Evolutionary conservation across 2,888 invertebrate genomes (phyloP).

Genomic region (Coleophora deauratella): DNA sequence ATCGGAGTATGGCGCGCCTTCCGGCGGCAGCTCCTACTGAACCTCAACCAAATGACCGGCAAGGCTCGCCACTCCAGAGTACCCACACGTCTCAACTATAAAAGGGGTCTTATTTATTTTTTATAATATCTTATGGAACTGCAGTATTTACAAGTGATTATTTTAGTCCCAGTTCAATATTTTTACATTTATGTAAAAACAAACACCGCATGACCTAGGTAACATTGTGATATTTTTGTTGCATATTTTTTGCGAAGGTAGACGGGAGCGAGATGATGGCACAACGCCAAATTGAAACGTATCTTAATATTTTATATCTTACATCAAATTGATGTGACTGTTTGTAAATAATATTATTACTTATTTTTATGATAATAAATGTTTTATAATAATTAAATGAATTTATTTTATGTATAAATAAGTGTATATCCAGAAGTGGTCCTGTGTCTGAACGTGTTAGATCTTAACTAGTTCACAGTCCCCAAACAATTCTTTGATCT

Average conservation of each 20-base stretch:
- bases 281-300: constrained; percentile 44
- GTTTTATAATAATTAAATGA: constrained; percentile 36
- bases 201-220: too few species aligned
- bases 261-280: constrained; percentile 25
- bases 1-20: constrained; percentile 77
- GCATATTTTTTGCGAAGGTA: background rate
- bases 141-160: constrained; percentile 5
- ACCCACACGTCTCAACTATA: too few species aligned
- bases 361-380: constrained; percentile 46
- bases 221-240: too few species aligned
- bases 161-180: constrained; percentile 20
- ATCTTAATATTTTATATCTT: constrained; percentile 36
- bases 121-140: too few species aligned
- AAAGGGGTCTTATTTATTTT: too few species aligned
- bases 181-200: constrained; percentile 5
- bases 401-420: too few species aligned
- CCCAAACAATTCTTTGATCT: too few species aligned
- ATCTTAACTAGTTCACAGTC: too few species aligned
- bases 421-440: too few species aligned
- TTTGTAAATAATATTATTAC: constrained; percentile 67
- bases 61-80: constrained; percentile 19
- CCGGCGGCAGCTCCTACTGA: constrained; percentile 33
- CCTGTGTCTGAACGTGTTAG: too few species aligned
- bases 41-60: constrained; percentile 24
- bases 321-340: constrained; percentile 71